Evolutionary conservation across 2,113 vertebrate genomes (phyloP).

Genomic region (Probosciger aterrimus): DNA sequence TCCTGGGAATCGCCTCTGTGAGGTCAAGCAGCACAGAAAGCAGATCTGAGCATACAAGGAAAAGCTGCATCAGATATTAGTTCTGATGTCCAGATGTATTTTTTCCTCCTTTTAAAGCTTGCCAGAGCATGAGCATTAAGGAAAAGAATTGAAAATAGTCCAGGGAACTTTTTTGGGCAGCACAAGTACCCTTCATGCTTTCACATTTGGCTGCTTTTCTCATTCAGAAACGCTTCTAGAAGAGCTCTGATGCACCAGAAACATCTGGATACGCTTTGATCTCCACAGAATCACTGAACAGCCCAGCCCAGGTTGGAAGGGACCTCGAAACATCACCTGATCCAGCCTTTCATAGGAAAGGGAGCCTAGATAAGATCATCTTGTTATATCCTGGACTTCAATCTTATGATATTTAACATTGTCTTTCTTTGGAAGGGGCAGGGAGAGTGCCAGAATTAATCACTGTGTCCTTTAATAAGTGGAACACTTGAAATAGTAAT

Average conservation of each 20-base stretch:
- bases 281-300: neutral
- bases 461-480: neutral
- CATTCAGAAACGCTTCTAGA: neutral
- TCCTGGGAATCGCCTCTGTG: neutral
- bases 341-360: neutral
- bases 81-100: neutral
- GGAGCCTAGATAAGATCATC: neutral
- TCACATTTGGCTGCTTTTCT: neutral
- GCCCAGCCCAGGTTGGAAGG: neutral
- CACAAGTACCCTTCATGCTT: rapidly evolving
- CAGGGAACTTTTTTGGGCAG: neutral
- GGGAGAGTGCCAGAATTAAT: neutral
- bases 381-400: neutral
- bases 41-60: neutral
- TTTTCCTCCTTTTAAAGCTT: neutral
- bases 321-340: neutral
- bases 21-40: neutral
- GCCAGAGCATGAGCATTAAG: neutral
- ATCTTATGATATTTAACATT: neutral
- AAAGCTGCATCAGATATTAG: neutral
- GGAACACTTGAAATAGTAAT: neutral
- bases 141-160: neutral
- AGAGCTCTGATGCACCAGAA: neutral
- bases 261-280: no score
- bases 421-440: neutral